Base-by-base conservation (phyloP, 2,888 invertebrate species). In the Caenorhabditis sp. region DNA sequence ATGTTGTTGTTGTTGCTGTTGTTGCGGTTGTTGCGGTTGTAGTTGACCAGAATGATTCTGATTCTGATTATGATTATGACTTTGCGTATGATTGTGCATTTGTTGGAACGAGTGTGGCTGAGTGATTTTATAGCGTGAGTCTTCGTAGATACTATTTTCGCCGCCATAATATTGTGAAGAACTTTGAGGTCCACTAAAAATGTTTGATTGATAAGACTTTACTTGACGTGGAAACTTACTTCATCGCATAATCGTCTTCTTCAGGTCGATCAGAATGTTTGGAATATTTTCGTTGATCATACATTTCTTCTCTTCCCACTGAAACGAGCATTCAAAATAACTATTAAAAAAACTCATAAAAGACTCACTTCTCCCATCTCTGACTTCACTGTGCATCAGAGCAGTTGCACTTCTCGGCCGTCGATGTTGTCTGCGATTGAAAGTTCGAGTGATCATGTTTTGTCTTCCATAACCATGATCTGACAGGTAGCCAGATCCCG, bases 381-480 rank as follows among this genome's bases (percentile, higher is more conserved):
- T 1, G 37, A 19, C 66, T 75, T 74, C 61, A 83, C 83, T 75
- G 24, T 78, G 82, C 72, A 80, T 77, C 76, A 83, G 74, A 27
- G 83, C 81, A 49, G 83, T 83, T 19, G 83, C 83, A 74, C 79
- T 78, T 27, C 81, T 58, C 14, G 81, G 81, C 53, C 83, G 50
- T 53, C 83, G 62, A n/a, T 79, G 79, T 60, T 77, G 68, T 53
- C 77, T 64, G 58, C 79, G 62, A 58, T 66, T 72, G n/a, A 64
- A 62, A 4, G 78, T 64, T 8, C 69, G 63, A 14, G 76, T 64
- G 27, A 69, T 64, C 58, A 76, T 70, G 0, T 66, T 65, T 19
- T 73, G 70, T 53, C 68, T 51, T 4, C 73, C 74, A 64, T 81
- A 81, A 0, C 78, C 77, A 66, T 83, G 81, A 67, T 83, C 83